phyloP scores from a whole-genome alignment of 2,888 invertebrate genomes.

The Nemapogon koenigi region DNA sequence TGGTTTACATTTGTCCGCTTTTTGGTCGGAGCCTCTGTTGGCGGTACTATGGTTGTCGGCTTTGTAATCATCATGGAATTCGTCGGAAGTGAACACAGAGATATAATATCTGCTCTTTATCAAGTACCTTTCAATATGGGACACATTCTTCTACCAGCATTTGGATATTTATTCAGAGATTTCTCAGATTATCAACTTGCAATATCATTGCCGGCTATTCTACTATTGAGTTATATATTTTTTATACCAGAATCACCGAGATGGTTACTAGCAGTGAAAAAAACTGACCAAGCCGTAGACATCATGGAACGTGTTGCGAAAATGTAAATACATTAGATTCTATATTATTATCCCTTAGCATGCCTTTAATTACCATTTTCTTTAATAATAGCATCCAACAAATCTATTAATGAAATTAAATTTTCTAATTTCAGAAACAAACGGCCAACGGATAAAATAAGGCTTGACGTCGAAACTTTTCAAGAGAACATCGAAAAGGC shows the following conservation, averaged over 20 bases:
- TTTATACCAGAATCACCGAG: constrained; percentile 80
- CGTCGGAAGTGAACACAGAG: constrained; percentile 64
- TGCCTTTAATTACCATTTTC: no score
- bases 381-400: no score
- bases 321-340: constrained; percentile 32
- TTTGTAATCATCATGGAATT: constrained; percentile 71
- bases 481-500: constrained; percentile 31
- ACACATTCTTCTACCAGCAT: constrained; percentile 67
- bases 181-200: constrained; percentile 72
- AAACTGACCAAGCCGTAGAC: constrained; percentile 68
- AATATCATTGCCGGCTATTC: constrained; percentile 63
- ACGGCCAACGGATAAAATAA: constrained; percentile 48
- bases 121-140: constrained; percentile 75
- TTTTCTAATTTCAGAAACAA: constrained; percentile 44
- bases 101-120: constrained; percentile 67
- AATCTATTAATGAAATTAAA: no score
- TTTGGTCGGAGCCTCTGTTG: constrained; percentile 75
- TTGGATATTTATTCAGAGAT: constrained; percentile 69
- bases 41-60: constrained; percentile 79
- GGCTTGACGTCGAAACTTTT: constrained; percentile 39
- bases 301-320: constrained; percentile 72
- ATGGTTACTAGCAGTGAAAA: constrained; percentile 77
- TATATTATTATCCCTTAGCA: no score
- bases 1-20: constrained; percentile 72
- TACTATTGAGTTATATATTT: constrained; percentile 71